Conservation (phyloP, 1,140 invertebrate species). For the Drosophila ironensis region DNA sequence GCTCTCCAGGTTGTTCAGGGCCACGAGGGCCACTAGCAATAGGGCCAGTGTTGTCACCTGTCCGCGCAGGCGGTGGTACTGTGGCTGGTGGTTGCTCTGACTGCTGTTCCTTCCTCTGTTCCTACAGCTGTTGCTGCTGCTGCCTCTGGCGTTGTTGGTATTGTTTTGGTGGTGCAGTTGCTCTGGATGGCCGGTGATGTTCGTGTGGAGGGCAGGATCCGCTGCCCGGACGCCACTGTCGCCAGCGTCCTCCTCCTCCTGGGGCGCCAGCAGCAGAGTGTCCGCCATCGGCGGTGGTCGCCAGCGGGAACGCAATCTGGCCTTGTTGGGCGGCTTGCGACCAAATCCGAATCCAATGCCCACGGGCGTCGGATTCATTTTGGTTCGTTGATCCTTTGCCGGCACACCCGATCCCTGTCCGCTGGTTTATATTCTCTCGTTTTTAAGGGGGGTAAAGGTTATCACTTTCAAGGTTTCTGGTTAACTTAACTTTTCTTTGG, state of each 20-base stretch:
- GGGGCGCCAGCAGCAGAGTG: background rate
- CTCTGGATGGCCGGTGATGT: conserved; percentile 1
- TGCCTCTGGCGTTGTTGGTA: background rate
- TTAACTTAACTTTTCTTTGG: no score
- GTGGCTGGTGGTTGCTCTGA: background rate
- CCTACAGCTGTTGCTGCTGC: background rate
- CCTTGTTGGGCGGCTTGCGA: conserved; percentile 61
- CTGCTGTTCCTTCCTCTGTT: background rate
- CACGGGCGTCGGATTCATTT: conserved; percentile 75
- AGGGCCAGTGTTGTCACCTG: conserved; percentile 51
- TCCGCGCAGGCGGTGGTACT: background rate
- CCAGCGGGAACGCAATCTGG: conserved; percentile 64
- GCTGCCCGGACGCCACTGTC: no score
- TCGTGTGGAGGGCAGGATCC: no score
- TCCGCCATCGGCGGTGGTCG: conserved; percentile 3
- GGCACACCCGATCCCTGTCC: background rate
- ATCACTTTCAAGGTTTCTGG: background rate
- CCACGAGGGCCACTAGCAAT: conserved; percentile 52
- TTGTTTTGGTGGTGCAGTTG: background rate
- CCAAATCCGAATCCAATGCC: conserved; percentile 76
- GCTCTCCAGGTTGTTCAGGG: conserved; percentile 60
- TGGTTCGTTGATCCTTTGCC: conserved; percentile 34
- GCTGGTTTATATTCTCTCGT: background rate
- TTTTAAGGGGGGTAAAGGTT: no score
- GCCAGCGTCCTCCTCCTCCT: no score